Base-by-base conservation (phyloP, 2,113 vertebrate species). In the Pycnonotus jocosus region DNA sequence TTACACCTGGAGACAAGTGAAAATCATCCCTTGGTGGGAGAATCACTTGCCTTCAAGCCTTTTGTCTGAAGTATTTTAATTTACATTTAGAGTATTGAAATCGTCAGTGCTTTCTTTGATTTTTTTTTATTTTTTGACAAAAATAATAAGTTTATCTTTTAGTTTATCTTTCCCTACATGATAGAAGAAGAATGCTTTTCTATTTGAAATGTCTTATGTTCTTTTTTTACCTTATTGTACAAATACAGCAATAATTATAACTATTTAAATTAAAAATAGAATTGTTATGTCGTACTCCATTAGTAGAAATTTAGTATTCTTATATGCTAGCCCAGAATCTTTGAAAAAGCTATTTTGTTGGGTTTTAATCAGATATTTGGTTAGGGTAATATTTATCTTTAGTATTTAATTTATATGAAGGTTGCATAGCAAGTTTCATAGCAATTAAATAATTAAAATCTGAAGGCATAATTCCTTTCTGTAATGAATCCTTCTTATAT, bases 1-100 rank as follows among this genome's bases (percentile, higher is more conserved):
- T 98, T 98, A 98, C 98, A 96, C 97, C 97, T 98, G 97, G 97
- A 97, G 94, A 97, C 97, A 97, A 94, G 91, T 83, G 92, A 97
- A 97, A 97, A 98, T 97, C 97, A 97, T 95, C 85, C 92, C 94
- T 92, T 15, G 2, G 66, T 93, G 82, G 91, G 91, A 92, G 96
- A 97, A 94, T 92, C 72, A 23, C 78, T 97, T 97, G 89, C 80
- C 95, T 96, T 92, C 93, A 92, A 96, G 94, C 78, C 88, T 97
- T 97, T 97, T 97, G 95, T 97, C 76, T 71, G 86, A 86, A 88
- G 88, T 90, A 91, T 92, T 86, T 94, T 95, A 95, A 96, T 96
- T 96, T 97, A 91, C 96, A 92, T 97, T 87, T 95, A 66, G 50
- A 86, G 37, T 88, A 91, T 94, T 95, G 88, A 95, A 92, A 78